These are phyloP conservation scores for Brachylomia viminalis DNA, from an alignment of 2,888 invertebrate species.

Conservation along the genomic window DNA sequence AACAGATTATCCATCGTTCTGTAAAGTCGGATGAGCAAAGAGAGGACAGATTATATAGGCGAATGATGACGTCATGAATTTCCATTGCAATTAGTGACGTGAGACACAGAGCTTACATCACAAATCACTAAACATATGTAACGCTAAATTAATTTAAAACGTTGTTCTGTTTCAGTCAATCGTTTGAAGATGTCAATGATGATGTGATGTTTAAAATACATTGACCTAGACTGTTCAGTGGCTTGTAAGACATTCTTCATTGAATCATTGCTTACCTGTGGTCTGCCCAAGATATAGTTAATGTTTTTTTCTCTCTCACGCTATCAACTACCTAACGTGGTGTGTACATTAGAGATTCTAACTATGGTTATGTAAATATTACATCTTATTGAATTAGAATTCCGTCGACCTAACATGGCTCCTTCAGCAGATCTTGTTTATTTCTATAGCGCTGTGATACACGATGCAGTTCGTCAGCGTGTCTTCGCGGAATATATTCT, in stretches of 20 bases:
- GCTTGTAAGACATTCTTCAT: not conserved
- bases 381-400: not conserved
- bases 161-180: not conserved
- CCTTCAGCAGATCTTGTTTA: conserved; percentile 1
- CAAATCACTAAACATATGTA: not conserved
- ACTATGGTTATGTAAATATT: not conserved
- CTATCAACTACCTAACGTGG: not conserved
- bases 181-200: not conserved
- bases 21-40: conserved; percentile 4
- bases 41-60: not conserved
- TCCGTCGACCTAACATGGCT: not conserved
- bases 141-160: not conserved
- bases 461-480: conserved; percentile 17
- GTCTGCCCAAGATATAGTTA: not conserved
- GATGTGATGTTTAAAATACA: not conserved
- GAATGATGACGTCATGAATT: not conserved
- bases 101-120: not conserved
- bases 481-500: conserved; percentile 51
- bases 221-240: not conserved
- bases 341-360: too few relatives aligned
- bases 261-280: not conserved
- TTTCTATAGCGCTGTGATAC: not conserved
- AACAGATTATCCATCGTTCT: conserved; percentile 12
- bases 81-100: not conserved
- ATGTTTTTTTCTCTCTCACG: not conserved